Base-by-base conservation (phyloP, 2,888 invertebrate species). In the Caenorhabditis uteleia region DNA sequence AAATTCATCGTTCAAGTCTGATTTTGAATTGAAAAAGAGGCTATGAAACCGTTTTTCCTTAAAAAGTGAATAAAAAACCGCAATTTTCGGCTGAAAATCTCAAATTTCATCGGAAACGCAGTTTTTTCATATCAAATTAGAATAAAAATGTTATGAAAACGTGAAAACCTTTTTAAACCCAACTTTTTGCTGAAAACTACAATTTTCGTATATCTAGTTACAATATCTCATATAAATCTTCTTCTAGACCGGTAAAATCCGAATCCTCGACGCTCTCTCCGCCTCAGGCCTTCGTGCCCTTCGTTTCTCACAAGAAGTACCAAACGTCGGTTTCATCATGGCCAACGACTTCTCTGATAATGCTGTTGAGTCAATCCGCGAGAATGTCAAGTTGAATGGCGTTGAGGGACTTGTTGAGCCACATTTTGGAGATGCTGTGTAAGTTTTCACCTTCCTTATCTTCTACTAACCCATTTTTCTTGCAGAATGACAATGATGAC, bases 211-310 rank as follows among this genome's bases (percentile, higher is more conserved):
- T 31, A 31, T 12, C 12, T 12, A 31, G 12, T 12, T 31, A 31
- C 12, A 31, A 31, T 31, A 31, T 26, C 29, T 53, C 1, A 33
- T 27, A 18, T 43, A 31, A 12, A 33, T 48, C 8, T 12, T 31
- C 12, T 8, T 31, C 10, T 31, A 8, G 12, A 31, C n/a, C 25
- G 75, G 70, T 12, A 65, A 67, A 26, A 71, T 83, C 27, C 64
- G 87, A 51, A 89, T 98, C 73, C 85, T 98, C 53, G 97, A 98
- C 86, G 97, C 95, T 0, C 85, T 98, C 34, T 91, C 97, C 20
- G 98, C 98, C 0, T 93, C 95, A 12, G 98, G 98, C 0, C 86
- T 98, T 33, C 87, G 98, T 36, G 94, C 97, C 61, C 91, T 98
- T 74, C 89, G 98, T 18, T 98, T 97, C 85, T 95, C 95, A 0